Base-by-base conservation (phyloP, 53 echinoderm and acorn worm species). In the Echinometra lucunter region DNA sequence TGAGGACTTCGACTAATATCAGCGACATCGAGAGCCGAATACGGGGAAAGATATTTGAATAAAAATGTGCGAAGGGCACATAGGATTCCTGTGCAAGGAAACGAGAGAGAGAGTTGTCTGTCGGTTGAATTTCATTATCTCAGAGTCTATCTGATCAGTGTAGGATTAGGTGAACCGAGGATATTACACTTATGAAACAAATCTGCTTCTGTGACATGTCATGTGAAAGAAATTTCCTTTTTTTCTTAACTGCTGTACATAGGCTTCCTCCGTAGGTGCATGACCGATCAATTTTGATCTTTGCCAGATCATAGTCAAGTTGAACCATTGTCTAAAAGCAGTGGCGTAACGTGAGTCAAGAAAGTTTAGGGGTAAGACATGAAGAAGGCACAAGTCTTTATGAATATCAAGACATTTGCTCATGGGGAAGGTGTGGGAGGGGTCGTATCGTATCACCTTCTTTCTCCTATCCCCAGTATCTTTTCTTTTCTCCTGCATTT, bases 101-200 rank as follows among this genome's bases (percentile, higher is more conserved):
- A 81, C 21, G 10, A 18, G 85, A 23, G 85, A 25, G 85, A n/a
- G 85, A 49, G 15, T 85, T 49, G 47, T 53, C 49, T 47, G 27
- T 28, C 9, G 85, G 85, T 85, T 47, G 85, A 85, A 49, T 85
- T 85, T 85, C 85, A 85, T 85, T 49, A 85, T 85, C 85, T 28
- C 13, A 28, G 15, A 28, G 40, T 6, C 49, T 2, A 85, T 85
- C 85, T 85, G 85, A 85, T 49, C 47, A 30, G 47, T 85, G 28
- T 27, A 49, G n/a, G 85, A 85, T 85, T 47, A 47, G 1, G 53
- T 85, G 45, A 6, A 3, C n/a, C 28, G 45, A 18, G 47, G 11
- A 85, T 49, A 49, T n/a, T 28, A 15, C 6, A 78, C 42, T 17
- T 42, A 74, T 63, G 63, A 63, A 78, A 78, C 42, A 53, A 53